Conservation (phyloP, 2,113 vertebrate species). For the Gopherus evgoodei region DNA sequence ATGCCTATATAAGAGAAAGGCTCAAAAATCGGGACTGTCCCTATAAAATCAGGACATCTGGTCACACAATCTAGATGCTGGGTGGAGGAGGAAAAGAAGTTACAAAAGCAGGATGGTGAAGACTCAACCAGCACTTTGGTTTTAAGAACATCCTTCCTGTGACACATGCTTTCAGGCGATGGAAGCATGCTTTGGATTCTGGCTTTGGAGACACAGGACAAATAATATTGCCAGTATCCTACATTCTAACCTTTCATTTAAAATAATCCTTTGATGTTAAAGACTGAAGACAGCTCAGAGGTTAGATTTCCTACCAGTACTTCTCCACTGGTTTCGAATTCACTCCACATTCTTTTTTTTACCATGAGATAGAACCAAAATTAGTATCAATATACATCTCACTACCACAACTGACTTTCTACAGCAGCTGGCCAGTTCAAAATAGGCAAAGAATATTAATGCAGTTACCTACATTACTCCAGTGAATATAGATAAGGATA, state of each 20-base stretch:
- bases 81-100: not conserved
- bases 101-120: not conserved
- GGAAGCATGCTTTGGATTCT: not conserved
- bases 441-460: not conserved
- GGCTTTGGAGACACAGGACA: not conserved
- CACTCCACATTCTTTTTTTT: not conserved
- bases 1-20: no score
- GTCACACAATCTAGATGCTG: not conserved
- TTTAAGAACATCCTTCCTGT: not conserved
- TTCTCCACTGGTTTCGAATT: not conserved
- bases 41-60: no score
- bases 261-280: not conserved
- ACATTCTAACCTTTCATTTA: not conserved
- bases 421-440: not conserved
- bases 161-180: not conserved
- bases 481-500: not conserved
- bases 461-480: not conserved
- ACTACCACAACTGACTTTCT: not conserved
- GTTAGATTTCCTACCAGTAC: not conserved
- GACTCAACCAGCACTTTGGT: not conserved
- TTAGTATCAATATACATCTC: not conserved
- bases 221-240: not conserved
- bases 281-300: not conserved
- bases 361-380: not conserved
- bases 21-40: no score